phyloP scores from a whole-genome alignment of 2,888 invertebrate species.

The Leucophenga montana region DNA sequence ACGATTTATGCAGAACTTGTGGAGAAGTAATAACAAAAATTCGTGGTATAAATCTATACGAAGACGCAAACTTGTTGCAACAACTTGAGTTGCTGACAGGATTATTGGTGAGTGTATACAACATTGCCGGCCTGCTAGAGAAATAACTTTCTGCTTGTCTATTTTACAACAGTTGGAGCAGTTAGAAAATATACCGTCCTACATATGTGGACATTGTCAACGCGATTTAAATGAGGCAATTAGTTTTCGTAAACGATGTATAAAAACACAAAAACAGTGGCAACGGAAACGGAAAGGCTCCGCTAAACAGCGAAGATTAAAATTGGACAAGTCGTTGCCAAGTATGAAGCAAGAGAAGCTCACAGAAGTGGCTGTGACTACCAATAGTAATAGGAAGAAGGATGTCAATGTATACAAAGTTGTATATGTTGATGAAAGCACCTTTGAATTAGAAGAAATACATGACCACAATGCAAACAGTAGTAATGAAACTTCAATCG shows the following conservation, averaged over 20 bases:
- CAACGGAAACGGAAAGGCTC: neutral
- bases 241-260: conserved; percentile 30
- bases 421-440: too few species aligned
- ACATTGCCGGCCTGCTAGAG: neutral
- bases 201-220: conserved; percentile 39
- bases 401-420: too few species aligned
- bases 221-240: conserved; percentile 19
- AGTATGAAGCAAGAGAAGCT: too few species aligned
- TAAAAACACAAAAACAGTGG: neutral
- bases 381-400: too few species aligned
- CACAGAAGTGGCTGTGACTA: too few species aligned
- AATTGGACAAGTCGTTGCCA: too few species aligned
- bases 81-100: conserved; percentile 13
- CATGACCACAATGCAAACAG: too few species aligned
- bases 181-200: conserved; percentile 34
- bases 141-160: neutral
- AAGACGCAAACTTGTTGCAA: neutral
- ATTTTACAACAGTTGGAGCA: too few species aligned
- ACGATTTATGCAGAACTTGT: neutral
- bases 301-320: neutral
- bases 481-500: too few species aligned
- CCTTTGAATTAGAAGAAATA: too few species aligned
- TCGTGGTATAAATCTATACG: neutral
- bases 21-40: neutral
- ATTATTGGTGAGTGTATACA: neutral